Evolutionary conservation across 2,113 vertebrate species (phyloP).

Genomic region (Chitala chitala): DNA sequence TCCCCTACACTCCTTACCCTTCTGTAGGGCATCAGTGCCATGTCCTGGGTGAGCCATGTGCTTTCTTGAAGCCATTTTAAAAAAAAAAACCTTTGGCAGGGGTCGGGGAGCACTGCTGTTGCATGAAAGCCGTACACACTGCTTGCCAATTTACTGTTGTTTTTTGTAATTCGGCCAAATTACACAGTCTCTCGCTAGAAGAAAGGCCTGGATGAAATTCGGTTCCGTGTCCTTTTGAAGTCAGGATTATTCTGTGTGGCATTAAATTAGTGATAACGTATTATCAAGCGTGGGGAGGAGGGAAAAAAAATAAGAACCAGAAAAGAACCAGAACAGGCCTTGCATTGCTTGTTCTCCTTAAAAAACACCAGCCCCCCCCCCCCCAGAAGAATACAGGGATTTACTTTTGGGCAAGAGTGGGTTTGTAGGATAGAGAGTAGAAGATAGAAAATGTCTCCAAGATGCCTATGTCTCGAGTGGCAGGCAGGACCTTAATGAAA

Average conservation of each 20-base stretch:
- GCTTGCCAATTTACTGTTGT: conserved; percentile 27
- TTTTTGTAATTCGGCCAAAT: conserved; percentile 27
- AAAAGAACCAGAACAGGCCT: neutral
- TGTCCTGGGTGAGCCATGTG: neutral
- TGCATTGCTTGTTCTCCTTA: conserved; percentile 26
- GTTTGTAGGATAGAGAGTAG: conserved; percentile 13
- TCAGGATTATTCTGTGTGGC: conserved; percentile 41
- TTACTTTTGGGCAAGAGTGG: neutral
- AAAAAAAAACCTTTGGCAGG: neutral
- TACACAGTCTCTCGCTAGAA: conserved; percentile 15
- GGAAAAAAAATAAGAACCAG: neutral
- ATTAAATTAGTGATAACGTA: conserved; percentile 50
- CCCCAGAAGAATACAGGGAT: neutral
- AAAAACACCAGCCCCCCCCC: neutral
- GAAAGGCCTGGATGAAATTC: conserved; percentile 29
- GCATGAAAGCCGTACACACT: neutral
- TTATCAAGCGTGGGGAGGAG: neutral
- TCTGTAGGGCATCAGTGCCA: neutral
- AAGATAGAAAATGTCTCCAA: neutral
- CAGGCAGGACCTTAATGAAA: conserved; percentile 53
- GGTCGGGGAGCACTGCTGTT: neutral
- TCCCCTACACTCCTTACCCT: neutral
- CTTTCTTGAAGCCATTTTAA: conserved; percentile 7
- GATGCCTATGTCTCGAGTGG: conserved; percentile 10
- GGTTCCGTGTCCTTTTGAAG: conserved; percentile 49